These are phyloP conservation scores for Rosalia funebris DNA, from an alignment of 2,888 invertebrate species.

Conservation along the genomic window DNA sequence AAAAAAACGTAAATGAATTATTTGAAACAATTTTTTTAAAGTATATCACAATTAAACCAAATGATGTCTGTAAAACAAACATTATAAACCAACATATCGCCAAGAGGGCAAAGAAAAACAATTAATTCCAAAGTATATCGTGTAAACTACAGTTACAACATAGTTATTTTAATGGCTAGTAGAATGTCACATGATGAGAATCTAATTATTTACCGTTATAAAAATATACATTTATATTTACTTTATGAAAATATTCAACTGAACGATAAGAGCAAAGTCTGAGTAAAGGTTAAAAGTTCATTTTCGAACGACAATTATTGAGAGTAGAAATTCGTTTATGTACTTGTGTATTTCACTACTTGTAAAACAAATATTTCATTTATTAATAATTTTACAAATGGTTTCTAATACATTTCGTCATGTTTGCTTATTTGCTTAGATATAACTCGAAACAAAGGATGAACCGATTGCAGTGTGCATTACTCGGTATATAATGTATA, in stretches of 20 bases:
- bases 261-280: slow-evolving; percentile 55
- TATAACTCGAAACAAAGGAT: slow-evolving; percentile 17
- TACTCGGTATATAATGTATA: background rate
- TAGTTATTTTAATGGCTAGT: slow-evolving; percentile 12
- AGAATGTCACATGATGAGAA: slow-evolving; percentile 11
- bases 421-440: slow-evolving; percentile 12
- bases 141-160: background rate
- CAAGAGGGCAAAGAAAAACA: slow-evolving; percentile 4
- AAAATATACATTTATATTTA: slow-evolving; percentile 41
- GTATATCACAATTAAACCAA: too few relatives aligned
- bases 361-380: slow-evolving; percentile 27
- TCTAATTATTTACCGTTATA: slow-evolving; percentile 32
- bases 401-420: background rate
- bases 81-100: too few relatives aligned
- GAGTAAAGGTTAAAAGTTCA: slow-evolving; percentile 57
- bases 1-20: too few relatives aligned
- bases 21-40: too few relatives aligned
- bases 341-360: slow-evolving; percentile 29
- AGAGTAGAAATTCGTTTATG: slow-evolving; percentile 48
- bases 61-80: too few relatives aligned
- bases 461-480: background rate
- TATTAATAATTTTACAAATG: slow-evolving; percentile 18
- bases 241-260: slow-evolving; percentile 50
- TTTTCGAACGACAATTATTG: slow-evolving; percentile 51
- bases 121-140: background rate